These are phyloP conservation scores for Scolopax bukidnonensis DNA, from an alignment of 2,797 vertebrate genomes.

Conservation along the genomic window DNA sequence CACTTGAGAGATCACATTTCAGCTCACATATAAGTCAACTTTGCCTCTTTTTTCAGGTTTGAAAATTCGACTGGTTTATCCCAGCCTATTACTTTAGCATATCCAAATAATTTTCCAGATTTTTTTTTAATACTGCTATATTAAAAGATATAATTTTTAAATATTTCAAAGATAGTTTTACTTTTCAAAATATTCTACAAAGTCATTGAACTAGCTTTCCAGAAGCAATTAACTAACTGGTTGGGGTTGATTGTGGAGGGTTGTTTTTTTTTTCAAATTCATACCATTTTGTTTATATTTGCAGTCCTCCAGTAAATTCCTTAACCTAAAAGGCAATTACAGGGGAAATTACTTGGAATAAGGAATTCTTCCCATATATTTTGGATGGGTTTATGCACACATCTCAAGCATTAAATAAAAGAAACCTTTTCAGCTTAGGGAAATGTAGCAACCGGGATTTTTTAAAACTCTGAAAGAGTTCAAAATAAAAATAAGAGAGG, in stretches of 20 bases:
- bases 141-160: background rate
- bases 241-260: background rate
- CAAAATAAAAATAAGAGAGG: background rate
- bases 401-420: background rate
- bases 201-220: background rate
- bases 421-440: background rate
- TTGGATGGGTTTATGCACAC: background rate
- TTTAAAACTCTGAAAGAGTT: background rate
- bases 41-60: background rate
- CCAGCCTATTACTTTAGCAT: background rate
- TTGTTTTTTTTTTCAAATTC: background rate
- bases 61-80: constrained; percentile 7
- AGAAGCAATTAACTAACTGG: constrained; percentile 4
- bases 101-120: background rate
- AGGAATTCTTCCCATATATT: background rate
- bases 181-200: background rate
- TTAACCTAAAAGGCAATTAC: background rate
- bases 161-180: background rate
- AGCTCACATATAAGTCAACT: constrained; percentile 16
- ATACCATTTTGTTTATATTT: background rate
- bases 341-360: background rate
- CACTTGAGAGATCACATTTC: constrained; percentile 78
- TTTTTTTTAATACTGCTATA: background rate
- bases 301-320: background rate
- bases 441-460: background rate